Evolutionary conservation across 2,797 vertebrate species (phyloP), one percentile per base, ranked within the genome.

Genomic region (Prunella strophiata): DNA sequence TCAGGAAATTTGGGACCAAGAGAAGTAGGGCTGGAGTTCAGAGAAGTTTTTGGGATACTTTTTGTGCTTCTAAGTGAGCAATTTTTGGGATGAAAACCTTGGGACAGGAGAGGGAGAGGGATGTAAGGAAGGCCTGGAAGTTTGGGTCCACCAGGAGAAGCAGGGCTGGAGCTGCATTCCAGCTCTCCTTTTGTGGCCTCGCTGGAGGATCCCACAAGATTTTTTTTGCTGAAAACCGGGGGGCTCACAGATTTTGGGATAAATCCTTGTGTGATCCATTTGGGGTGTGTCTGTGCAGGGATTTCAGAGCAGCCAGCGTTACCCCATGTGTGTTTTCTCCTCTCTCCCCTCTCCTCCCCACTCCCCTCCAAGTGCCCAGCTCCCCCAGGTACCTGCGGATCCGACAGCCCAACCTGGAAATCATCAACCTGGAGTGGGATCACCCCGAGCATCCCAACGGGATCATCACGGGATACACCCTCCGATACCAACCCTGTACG

Each of bases 401-500:
- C 92, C 98, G 97, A 72, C 98, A 98, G 84, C 98, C 98, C 96
- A 98, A 98, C 88, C 95, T 98, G 92, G 98, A 99, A 73, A 95
- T 81, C 34, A 97, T 99, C 96, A 97, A 98, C 88, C 96, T 99
- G 92, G 98, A 99, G 68, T 99, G 99, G 99, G 98, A 98, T 43
- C 99, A 98, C 86, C 99, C 99, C 19, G 96, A 98, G 38, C 99
- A 99, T 89, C 99, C 99, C 57, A 99, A 99, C 11, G 99, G 99
- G 71, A 96, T 99, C 93, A 96, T 99, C 95, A 98, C 98, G 19
- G 99, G 98, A 96, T 99, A 99, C 97, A 98, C 85, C 21, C 98
- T 99, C 42, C 98, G 97, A 66, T 99, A 99, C 62, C 97, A 98
- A 38, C 98, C 98, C 98, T 99, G 99, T 99, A 97, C 61, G 98